Percentiles rank a stretch among this genome's conserved stretches.
These are phyloP conservation scores for Leptinotarsa rubiginosa DNA, from an alignment of 2,888 invertebrate species.

Conservation along the genomic window DNA sequence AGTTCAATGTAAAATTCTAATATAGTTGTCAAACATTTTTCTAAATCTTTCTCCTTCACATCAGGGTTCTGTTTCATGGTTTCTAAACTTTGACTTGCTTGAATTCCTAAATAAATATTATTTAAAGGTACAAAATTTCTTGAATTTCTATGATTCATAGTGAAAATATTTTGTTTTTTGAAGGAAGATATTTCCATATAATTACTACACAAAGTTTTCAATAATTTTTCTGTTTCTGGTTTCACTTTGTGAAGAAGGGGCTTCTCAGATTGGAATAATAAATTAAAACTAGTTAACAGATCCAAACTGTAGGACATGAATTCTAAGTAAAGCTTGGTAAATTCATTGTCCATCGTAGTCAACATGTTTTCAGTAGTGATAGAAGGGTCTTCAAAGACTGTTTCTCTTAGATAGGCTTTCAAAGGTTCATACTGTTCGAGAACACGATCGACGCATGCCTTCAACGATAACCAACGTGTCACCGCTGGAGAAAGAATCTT, in stretches of 20 bases:
- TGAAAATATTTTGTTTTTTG: slow-evolving; percentile 23
- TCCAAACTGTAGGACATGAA: slow-evolving; percentile 25
- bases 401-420: slow-evolving; percentile 20
- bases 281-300: slow-evolving; percentile 24
- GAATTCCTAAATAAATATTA: slow-evolving; percentile 1
- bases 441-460: not conserved
- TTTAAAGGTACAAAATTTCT: slow-evolving; percentile 11
- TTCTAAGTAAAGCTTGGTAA: slow-evolving; percentile 28
- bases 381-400: slow-evolving; percentile 23
- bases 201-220: slow-evolving; percentile 26
- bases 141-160: slow-evolving; percentile 12
- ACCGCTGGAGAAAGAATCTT: not conserved
- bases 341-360: slow-evolving; percentile 7
- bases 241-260: slow-evolving; percentile 24
- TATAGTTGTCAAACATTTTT: not conserved
- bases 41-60: not conserved
- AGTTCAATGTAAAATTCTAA: slow-evolving; percentile 17
- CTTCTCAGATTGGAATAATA: slow-evolving; percentile 27
- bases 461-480: not conserved
- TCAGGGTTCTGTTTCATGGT: not conserved
- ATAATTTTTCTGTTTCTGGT: slow-evolving; percentile 17
- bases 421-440: slow-evolving; percentile 4
- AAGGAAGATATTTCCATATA: slow-evolving; percentile 20
- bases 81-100: not conserved
- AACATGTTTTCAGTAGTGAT: slow-evolving; percentile 14